Percentiles rank a stretch among this genome's conserved stretches.
Conservation (phyloP, 2,113 vertebrate genomes). For the Nothobranchius kuhntae region DNA sequence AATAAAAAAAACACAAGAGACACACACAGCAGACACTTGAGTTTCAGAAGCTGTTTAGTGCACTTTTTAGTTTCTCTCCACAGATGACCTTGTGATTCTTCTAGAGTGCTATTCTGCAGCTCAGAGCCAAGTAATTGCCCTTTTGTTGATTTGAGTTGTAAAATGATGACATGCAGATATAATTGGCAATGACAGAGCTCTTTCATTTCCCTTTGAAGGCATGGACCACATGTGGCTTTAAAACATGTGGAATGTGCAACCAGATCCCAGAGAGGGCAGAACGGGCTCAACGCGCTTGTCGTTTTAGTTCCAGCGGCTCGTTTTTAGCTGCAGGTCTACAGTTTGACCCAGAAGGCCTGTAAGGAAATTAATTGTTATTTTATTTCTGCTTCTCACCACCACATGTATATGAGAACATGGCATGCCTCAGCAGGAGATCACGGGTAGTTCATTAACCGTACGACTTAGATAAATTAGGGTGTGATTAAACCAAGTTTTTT, state of each 20-base stretch:
- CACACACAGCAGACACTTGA: constrained; percentile 8
- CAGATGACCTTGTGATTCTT: constrained; percentile 50
- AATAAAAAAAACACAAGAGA: no score
- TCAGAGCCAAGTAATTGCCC: constrained; percentile 16
- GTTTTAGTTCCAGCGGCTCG: constrained; percentile 40
- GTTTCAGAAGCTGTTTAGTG: constrained; percentile 34
- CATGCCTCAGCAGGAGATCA: constrained; percentile 61
- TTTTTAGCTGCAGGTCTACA: constrained; percentile 33
- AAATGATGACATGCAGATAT: constrained; percentile 26
- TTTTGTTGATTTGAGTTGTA: constrained; percentile 23
- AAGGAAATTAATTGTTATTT: constrained; percentile 66
- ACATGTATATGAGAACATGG: constrained; percentile 54
- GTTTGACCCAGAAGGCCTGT: constrained; percentile 50
- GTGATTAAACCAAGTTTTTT: constrained; percentile 70
- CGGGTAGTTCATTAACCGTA: constrained; percentile 70
- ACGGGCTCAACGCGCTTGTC: constrained; percentile 61
- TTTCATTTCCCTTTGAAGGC: constrained; percentile 26
- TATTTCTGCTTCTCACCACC: constrained; percentile 20
- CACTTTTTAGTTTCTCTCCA: constrained; percentile 14
- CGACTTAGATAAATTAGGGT: constrained; percentile 76
- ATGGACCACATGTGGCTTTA: constrained; percentile 44
- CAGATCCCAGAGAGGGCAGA: constrained; percentile 55
- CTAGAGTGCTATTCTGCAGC: constrained; percentile 26
- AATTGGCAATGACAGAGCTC: constrained; percentile 18
- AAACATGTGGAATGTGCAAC: constrained; percentile 45